A percentile compares a stretch with the other conserved stretches of the same genome.
phyloP scores from a whole-genome alignment of 2,797 vertebrate species.

The Arrhamphus sclerolepis region DNA sequence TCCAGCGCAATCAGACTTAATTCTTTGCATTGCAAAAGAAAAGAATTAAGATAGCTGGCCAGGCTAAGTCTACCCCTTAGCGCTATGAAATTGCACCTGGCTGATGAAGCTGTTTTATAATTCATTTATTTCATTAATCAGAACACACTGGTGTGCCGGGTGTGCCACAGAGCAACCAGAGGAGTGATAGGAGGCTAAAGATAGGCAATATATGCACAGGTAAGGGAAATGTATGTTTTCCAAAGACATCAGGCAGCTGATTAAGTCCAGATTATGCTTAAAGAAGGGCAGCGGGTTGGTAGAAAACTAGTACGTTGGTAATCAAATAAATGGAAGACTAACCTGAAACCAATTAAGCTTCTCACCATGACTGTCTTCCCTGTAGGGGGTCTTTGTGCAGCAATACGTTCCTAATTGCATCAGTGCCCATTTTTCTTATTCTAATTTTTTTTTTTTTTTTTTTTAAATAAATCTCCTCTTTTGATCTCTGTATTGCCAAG shows the following conservation, averaged over 20 bases:
- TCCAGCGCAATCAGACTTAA: too few relatives aligned
- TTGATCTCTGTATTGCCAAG: constrained; percentile 65
- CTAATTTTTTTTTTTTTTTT: constrained; percentile 53
- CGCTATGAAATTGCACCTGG: neutral
- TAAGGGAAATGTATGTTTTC: constrained; percentile 37
- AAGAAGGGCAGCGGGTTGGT: constrained; percentile 43
- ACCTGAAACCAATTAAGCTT: constrained; percentile 73
- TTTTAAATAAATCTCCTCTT: constrained; percentile 22
- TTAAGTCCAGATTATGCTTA: constrained; percentile 54
- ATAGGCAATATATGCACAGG: constrained; percentile 28
- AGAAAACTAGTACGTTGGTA: constrained; percentile 28
- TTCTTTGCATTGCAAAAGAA: too few relatives aligned
- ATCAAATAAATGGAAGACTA: constrained; percentile 60
- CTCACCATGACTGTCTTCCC: constrained; percentile 58
- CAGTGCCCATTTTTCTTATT: constrained; percentile 50
- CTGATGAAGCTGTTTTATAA: constrained; percentile 10
- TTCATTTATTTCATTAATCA: too few relatives aligned
- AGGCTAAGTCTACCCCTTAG: constrained; percentile 4
- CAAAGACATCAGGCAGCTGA: constrained; percentile 29
- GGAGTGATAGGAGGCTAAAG: neutral
- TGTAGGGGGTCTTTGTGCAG: constrained; percentile 67
- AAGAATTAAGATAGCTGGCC: too few relatives aligned
- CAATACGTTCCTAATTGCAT: constrained; percentile 73
- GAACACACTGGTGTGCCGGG: neutral
- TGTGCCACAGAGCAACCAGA: neutral